Percentiles rank a stretch among this genome's conserved stretches.
These are phyloP conservation scores for Monomorium pharaonis DNA, from an alignment of 1,140 invertebrate species.

Conservation along the genomic window DNA sequence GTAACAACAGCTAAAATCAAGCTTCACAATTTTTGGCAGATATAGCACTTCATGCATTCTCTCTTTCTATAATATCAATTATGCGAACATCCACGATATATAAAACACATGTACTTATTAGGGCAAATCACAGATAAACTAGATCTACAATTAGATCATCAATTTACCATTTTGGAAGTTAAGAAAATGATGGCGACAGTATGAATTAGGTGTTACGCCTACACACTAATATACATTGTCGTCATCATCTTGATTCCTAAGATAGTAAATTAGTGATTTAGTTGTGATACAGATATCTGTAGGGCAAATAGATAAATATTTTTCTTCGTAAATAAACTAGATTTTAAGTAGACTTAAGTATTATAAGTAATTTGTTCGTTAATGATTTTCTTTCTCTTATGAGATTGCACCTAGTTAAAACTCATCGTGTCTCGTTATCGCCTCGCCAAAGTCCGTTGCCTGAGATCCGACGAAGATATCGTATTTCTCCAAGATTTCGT, in stretches of 20 bases:
- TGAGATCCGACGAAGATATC: conserved; percentile 99
- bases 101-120: conserved; percentile 36
- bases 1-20: conserved; percentile 44
- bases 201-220: too few species aligned
- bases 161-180: too few species aligned
- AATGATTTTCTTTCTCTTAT: conserved; percentile 24
- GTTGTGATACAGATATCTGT: too few species aligned
- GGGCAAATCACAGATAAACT: neutral
- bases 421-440: conserved; percentile 96
- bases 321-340: conserved; percentile 44
- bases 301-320: conserved; percentile 34
- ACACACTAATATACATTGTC: too few species aligned
- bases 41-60: conserved; percentile 36
- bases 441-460: conserved; percentile 99
- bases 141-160: neutral
- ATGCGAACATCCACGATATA: conserved; percentile 49
- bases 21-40: conserved; percentile 60
- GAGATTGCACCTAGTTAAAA: conserved; percentile 87
- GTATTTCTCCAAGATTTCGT: conserved; percentile 97
- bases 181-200: too few species aligned
- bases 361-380: conserved; percentile 46
- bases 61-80: conserved; percentile 32
- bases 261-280: too few species aligned
- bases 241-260: too few species aligned
- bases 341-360: conserved; percentile 41